Evolutionary conservation across 2,797 vertebrate species (phyloP).

Genomic region (Amazonetta brasiliensis): DNA sequence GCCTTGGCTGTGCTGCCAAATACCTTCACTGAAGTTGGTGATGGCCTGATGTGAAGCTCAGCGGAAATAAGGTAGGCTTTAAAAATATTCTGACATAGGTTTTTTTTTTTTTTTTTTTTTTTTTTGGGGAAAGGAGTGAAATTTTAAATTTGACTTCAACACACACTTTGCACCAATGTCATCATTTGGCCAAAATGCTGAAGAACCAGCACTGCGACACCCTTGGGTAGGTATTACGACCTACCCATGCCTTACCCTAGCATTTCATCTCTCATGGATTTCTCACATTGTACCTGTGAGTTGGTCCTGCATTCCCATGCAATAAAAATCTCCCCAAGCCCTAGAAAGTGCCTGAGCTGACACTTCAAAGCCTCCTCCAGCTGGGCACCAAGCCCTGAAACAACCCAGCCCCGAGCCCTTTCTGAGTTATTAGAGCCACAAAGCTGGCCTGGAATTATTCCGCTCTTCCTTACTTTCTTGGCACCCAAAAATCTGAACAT

Average conservation of each 20-base stretch:
- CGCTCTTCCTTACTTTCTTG: fast-evolving
- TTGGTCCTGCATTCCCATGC: neutral
- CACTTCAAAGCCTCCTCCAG: neutral
- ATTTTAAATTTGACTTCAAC: neutral
- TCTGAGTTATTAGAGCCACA: neutral
- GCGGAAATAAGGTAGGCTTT: neutral
- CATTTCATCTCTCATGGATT: neutral
- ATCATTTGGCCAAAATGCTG: neutral
- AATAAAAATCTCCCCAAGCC: neutral
- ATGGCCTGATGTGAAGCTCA: neutral
- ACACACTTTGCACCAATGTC: neutral
- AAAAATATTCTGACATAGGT: neutral
- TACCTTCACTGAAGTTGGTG: neutral
- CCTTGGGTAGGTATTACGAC: neutral
- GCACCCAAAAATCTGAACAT: neutral
- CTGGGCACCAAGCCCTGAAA: neutral
- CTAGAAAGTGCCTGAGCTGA: neutral
- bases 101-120: neutral
- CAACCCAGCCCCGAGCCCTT: too few relatives aligned
- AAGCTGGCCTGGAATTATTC: neutral
- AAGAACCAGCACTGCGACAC: neutral
- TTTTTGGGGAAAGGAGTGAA: neutral
- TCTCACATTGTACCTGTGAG: neutral
- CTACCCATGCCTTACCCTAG: neutral
- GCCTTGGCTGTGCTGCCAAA: too few relatives aligned